Base-by-base conservation (phyloP, 2,888 invertebrate species). In the Emmelina monodactyla region DNA sequence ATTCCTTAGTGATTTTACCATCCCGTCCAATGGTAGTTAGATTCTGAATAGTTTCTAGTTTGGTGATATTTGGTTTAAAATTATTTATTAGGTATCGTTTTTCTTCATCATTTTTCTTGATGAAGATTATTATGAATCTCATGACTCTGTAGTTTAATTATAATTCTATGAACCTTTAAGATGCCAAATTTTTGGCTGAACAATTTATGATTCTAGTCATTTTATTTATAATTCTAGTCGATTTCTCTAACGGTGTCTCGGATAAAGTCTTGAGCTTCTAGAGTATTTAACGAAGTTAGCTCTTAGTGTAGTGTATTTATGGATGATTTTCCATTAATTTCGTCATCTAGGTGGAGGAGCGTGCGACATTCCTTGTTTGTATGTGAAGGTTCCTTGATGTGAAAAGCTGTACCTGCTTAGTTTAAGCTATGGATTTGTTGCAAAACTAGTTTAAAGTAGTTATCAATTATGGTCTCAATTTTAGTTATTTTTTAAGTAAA, bases 11-110 rank as follows among this genome's bases (percentile, higher is more conserved):
- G 64, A 69, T 59, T 75, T 70, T 52, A 62, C 55, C 59, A 55
- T 65, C 78, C 78, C 79, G 79, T 79, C 78, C 79, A 78, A 58
- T 47, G 34, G 50, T 67, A 67, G 61, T 58, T 60, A 65, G 46
- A 51, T 65, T 62, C 49, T 62, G 60, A 56, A 41, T 49, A 22
- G n/a, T 38, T 38, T 39, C 39, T 37, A 38, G 39, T 36, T 35
- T 29, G 50, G 50, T 48, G 46, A 53, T 46, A 51, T 44, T 48
- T 39, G 35, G 16, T 34, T 31, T 35, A 33, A 39, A 33, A 35
- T 47, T 51, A 45, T 39, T 42, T 32, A 14, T 29, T 31, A 25
- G 16, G 14, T 41, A 32, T 2, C n/a, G 25, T 28, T 22, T 25
- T 31, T 31, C 40, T 37, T 64, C 60, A n/a, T 63, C 63, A 60